Conservation (phyloP, 2,113 vertebrate genomes). For the Cynoglossus semilaevis region DNA sequence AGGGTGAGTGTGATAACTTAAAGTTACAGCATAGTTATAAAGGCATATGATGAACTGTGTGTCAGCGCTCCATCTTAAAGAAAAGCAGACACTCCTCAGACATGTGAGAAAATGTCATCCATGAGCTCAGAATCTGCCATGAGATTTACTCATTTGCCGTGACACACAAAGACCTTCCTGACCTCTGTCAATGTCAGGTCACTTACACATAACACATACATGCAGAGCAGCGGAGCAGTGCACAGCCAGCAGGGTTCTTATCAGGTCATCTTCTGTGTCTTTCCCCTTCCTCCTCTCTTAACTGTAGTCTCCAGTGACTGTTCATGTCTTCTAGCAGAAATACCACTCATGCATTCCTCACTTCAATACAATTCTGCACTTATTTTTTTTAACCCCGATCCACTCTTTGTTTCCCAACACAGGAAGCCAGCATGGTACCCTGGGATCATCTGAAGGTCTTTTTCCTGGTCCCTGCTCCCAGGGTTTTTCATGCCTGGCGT, state of each 20-base stretch:
- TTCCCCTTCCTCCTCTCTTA: conserved; percentile 9
- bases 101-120: conserved; percentile 57
- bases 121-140: conserved; percentile 26
- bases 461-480: conserved; percentile 60
- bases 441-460: conserved; percentile 58
- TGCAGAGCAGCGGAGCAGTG: neutral
- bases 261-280: conserved; percentile 25
- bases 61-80: conserved; percentile 35
- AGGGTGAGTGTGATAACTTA: conserved; percentile 48
- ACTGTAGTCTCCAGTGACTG: conserved; percentile 18
- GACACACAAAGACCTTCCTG: conserved; percentile 10
- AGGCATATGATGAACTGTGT: conserved; percentile 31
- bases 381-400: conserved; percentile 2
- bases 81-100: conserved; percentile 43
- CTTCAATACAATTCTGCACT: conserved; percentile 3
- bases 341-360: conserved; percentile 22
- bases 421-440: conserved; percentile 56
- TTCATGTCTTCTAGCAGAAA: conserved; percentile 9
- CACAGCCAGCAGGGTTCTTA: neutral
- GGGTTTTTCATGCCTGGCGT: conserved; percentile 58
- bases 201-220: conserved; percentile 7
- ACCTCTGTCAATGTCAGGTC: conserved; percentile 20
- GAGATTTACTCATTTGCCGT: conserved; percentile 26
- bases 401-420: conserved; percentile 50
- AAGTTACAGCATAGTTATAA: conserved; percentile 29